Evolutionary conservation across 2,888 invertebrate species (phyloP), one percentile per base, ranked within the genome.

Genomic region (Parthenolecanium corni): DNA sequence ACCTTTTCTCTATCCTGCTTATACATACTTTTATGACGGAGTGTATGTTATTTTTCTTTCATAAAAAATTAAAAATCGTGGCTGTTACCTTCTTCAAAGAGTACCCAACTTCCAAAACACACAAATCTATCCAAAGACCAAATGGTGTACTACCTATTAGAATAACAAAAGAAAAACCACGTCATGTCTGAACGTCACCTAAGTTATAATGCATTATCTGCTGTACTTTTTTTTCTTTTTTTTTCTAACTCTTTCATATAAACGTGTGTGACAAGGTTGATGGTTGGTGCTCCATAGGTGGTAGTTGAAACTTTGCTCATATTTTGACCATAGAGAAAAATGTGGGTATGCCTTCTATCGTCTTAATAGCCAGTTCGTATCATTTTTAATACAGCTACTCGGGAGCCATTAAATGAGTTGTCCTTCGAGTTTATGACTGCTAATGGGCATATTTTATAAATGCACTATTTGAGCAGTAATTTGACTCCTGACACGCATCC

Each of bases 161-260:
- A 61, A 61, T 61, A 61, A 61, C 61, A 61, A 61, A 61, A 61
- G 61, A 61, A 61, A 51, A 61, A 61, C 61, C 51, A 61, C 61
- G 47, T 61, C 61, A 61, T 61, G 61, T 61, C 51, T 61, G 51
- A 47, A 51, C 61, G 61, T 61, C 61, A 61, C 61, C 61, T 61
- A 31, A 31, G 31, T 31, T 31, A 51, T 61, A 61, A 61, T 61
- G 61, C 61, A 61, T 61, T 58, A 58, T 47, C 49, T 58, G 23
- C 49, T 20, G 20, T 23, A 20, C 14, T 49, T 23, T 49, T 58
- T 58, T 58, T 58, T 14, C 47, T 46, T n/a, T 46, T 42, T 57
- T 57, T 46, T 57, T 44, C 9, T 21, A 11, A 21, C 25, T 44
- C 31, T 25, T 52, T 52, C 42, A 24, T 40, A 42, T 51, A 31